Base-by-base conservation (phyloP, 1,140 invertebrate species). In the Muscidifurax raptorellus region DNA sequence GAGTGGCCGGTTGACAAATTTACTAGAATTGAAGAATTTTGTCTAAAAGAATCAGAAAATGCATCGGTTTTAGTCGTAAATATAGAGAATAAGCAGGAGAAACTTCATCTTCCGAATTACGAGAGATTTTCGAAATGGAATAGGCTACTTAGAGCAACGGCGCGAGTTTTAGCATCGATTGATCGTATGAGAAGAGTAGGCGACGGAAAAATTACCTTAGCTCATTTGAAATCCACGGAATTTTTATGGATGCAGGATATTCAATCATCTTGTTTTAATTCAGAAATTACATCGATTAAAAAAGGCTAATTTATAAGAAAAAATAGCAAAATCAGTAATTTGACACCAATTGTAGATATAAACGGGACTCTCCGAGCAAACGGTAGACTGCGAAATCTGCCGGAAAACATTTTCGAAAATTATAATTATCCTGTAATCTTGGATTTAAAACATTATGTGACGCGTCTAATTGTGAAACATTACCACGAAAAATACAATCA, bases 401-500 rank as follows among this genome's bases (percentile, higher is more conserved):
- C 32, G 1, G 40, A 44, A 10, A n/a, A 44, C 2, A 44, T 44
- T 12, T 52, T 27, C 69, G 10, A 15, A 47, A 47, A 47, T 1
- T 47, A 25, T n/a, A 47, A 75, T 12, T n/a, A 44, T n/a, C 76
- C 85, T 1, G 59, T 80, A 52, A 86, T 86, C 27, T n/a, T 85
- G 15, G 82, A 82, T 27, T 74, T 69, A 0, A 78, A 44, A 47
- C 13, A 80, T n/a, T 22, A 6, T 1, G 85, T 69, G 25, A 64
- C 71, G 2, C 67, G 25, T 66, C 28, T 87, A 4, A 22, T 89
- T 13, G 44, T 88, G 18, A 32, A 80, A 25, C 15, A 86, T n/a
- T 87, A 87, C 40, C 88, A 89, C 67, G 18, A 80, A 36, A 36
- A 67, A 40, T 67, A 52, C 15, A 32, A 28, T 74, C 87, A 90